phyloP scores from a whole-genome alignment of 1,140 invertebrate genomes.

The Melitaea cinxia region DNA sequence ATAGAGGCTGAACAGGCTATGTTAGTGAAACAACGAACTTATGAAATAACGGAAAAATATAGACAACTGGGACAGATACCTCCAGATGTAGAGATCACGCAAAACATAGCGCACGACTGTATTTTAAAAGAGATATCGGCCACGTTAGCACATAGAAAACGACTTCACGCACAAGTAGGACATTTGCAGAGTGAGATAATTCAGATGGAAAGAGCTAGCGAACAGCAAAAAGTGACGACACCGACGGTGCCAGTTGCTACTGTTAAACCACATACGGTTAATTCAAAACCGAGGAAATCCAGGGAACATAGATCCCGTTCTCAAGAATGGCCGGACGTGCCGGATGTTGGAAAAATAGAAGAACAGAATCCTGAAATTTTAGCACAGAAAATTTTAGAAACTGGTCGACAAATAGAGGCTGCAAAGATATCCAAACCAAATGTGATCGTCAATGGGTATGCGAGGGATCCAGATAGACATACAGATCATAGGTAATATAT shows the following conservation, averaged over 20 bases:
- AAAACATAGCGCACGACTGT: slow-evolving; percentile 87
- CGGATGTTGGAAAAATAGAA: slow-evolving; percentile 93
- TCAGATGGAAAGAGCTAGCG: slow-evolving; percentile 86
- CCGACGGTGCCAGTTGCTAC: slow-evolving; percentile 78
- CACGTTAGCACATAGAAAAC: slow-evolving; percentile 90
- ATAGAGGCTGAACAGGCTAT: slow-evolving; percentile 88
- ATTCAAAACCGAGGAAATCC: slow-evolving; percentile 83
- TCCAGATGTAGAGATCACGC: slow-evolving; percentile 82
- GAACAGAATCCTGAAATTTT: slow-evolving; percentile 95
- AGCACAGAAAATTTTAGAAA: slow-evolving; percentile 94
- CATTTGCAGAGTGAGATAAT: slow-evolving; percentile 88
- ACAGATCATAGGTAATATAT: slow-evolving; percentile 51
- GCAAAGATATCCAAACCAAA: slow-evolving; percentile 84
- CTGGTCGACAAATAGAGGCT: slow-evolving; percentile 92
- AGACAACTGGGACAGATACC: slow-evolving; percentile 80
- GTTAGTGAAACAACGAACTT: slow-evolving; percentile 85
- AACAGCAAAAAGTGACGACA: slow-evolving; percentile 84
- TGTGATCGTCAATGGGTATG: slow-evolving; percentile 75
- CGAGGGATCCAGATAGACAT: slow-evolving; percentile 63
- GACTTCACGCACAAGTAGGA: slow-evolving; percentile 89
- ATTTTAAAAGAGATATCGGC: slow-evolving; percentile 92
- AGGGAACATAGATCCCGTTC: slow-evolving; percentile 89
- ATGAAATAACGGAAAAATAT: slow-evolving; percentile 87
- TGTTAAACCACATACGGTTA: slow-evolving; percentile 74
- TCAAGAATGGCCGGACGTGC: slow-evolving; percentile 95